Evolutionary conservation across 2,797 vertebrate genomes (phyloP).

Genomic region (Anableps anableps): DNA sequence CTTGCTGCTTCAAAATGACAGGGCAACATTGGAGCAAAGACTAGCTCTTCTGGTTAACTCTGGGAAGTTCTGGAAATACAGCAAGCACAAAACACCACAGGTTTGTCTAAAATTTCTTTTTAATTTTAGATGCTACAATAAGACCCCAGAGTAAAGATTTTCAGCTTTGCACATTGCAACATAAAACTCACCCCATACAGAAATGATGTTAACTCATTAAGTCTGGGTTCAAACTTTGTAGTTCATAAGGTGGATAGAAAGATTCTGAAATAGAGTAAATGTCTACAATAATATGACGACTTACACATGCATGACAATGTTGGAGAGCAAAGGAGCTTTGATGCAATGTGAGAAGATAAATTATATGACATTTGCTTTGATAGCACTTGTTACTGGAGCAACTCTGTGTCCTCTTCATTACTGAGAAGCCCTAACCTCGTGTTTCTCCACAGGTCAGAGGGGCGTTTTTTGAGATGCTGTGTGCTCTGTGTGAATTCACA

Average conservation of each 20-base stretch:
- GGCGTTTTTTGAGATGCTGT: slow-evolving; percentile 92
- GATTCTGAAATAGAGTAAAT: not conserved
- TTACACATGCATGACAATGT: not conserved
- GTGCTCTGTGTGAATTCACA: slow-evolving; percentile 86
- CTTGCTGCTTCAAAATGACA: slow-evolving; percentile 84
- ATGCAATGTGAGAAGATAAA: not conserved
- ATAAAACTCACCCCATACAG: not conserved
- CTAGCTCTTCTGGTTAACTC: slow-evolving; percentile 84
- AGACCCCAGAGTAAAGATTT: no score
- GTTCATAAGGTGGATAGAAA: not conserved
- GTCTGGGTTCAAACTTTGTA: not conserved
- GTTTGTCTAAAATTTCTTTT: slow-evolving; percentile 63
- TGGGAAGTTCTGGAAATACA: slow-evolving; percentile 96
- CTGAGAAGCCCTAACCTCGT: not conserved
- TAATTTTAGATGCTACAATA: not conserved
- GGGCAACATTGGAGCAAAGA: slow-evolving; percentile 79
- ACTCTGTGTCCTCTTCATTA: not conserved
- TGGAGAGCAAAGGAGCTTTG: not conserved
- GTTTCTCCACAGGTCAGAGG: slow-evolving; percentile 86
- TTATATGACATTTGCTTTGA: not conserved
- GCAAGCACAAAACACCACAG: slow-evolving; percentile 90
- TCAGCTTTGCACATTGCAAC: not conserved
- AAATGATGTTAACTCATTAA: not conserved
- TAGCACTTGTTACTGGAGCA: not conserved
- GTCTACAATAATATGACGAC: not conserved